These are phyloP conservation scores for Cordilura impudica DNA, from an alignment of 2,888 invertebrate genomes.

Conservation along the genomic window DNA sequence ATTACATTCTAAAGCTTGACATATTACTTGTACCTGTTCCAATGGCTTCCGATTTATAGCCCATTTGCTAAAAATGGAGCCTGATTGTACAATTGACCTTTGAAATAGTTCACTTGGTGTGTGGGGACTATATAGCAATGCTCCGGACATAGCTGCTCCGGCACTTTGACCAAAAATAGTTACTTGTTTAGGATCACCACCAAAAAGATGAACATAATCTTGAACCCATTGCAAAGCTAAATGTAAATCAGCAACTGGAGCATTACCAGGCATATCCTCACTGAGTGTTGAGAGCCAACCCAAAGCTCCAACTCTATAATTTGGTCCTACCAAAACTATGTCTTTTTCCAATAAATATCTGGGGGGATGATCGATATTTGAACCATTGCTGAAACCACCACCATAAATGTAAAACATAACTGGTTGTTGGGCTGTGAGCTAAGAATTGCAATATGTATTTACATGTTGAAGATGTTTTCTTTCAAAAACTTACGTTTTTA, in stretches of 20 bases:
- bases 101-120: slow-evolving; percentile 76
- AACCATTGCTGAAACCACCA: slow-evolving; percentile 77
- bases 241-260: slow-evolving; percentile 79
- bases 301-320: slow-evolving; percentile 79
- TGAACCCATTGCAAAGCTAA: slow-evolving; percentile 80
- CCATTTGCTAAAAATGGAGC: slow-evolving; percentile 79
- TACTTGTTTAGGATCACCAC: slow-evolving; percentile 79
- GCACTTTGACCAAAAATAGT: slow-evolving; percentile 81
- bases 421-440: slow-evolving; percentile 72
- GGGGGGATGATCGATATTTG: slow-evolving; percentile 75
- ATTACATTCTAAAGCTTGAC: slow-evolving; percentile 68
- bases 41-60: slow-evolving; percentile 76
- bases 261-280: slow-evolving; percentile 79
- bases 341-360: slow-evolving; percentile 78
- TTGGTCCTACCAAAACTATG: slow-evolving; percentile 78
- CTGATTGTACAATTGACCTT: slow-evolving; percentile 79
- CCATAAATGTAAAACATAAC: slow-evolving; percentile 79
- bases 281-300: slow-evolving; percentile 79
- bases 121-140: slow-evolving; percentile 77
- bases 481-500: slow-evolving; percentile 70
- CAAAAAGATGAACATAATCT: slow-evolving; percentile 78
- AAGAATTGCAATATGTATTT: not conserved
- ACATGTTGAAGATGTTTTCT: not conserved
- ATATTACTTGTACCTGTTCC: slow-evolving; percentile 71
- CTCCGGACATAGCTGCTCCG: slow-evolving; percentile 78